Evolutionary conservation across 2,113 vertebrate genomes (phyloP), one percentile per base, ranked within the genome.

Genomic region (Chlorocebus sabaeus): DNA sequence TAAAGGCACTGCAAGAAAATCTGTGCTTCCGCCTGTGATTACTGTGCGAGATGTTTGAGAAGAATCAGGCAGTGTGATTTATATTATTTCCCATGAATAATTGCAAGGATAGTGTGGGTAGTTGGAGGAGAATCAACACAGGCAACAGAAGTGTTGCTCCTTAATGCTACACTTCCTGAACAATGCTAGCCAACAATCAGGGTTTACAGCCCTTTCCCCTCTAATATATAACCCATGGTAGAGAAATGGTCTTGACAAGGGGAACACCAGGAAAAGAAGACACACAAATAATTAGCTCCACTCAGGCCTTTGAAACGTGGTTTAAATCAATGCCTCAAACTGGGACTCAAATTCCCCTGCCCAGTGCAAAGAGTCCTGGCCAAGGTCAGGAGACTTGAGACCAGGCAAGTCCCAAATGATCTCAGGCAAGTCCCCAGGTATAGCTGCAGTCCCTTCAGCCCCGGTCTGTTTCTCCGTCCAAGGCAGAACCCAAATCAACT

Each of bases 21-120:
- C 97, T 95, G 95, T 95, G 89, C 87, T 95, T 98, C 27, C 55
- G 95, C 90, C 98, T 97, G 89, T 98, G 98, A 98, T 98, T 98
- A 98, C 97, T 98, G 97, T 61, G 94, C 92, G 90, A 98, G 97
- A 87, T 82, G 96, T 79, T 98, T 98, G 93, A 95, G 48, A 97
- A 98, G 94, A 98, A 97, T 96, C 96, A 96, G 88, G 95, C 85
- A 13, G 27, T 0, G 0, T 97, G 98, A 98, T 98, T 98, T 98
- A 97, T 96, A 96, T 96, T 93, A 57, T 89, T 98, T 98, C 97
- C 97, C 2, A 6, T 95, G 97, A 98, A 97, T 98, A 97, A 98
- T 85, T 97, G 82, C 93, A 92, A 95, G 96, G 95, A 20, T 1
- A 14, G 96, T 64, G 92, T 9, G 83, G 95, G 91, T 52, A 97